Evolutionary conservation across 2,113 vertebrate genomes (phyloP), one percentile per base, ranked within the genome.

Genomic region (Galemys pyrenaicus): DNA sequence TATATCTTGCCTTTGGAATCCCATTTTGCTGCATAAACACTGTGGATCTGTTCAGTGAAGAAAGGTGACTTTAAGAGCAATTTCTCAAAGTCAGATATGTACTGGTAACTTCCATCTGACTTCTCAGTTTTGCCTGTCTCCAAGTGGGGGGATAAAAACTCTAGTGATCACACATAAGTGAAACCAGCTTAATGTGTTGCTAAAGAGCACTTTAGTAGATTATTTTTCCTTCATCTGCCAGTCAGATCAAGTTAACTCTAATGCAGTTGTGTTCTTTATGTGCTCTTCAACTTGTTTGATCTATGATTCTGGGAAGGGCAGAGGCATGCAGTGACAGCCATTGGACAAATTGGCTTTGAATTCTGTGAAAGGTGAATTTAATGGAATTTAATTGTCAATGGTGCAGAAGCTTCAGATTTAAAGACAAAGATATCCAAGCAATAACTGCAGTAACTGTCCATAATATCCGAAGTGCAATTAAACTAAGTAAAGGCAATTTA

Each of bases 61-160:
- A 97, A 96, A 81, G 26, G 5, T 77, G 26, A 92, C 96, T 97
- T 97, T 95, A 95, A 97, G 96, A 94, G 9, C 5, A 41, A 94
- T 44, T 37, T 90, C 96, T 82, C 85, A 56, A 46, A 93, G 87
- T 95, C 41, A 32, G 7, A 70, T 95, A 35, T 91, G 95, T 89
- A 75, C 91, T 85, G 58, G 7, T 89, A 35, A 54, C 32, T 7
- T 37, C 49, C 46, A 94, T 75, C 81, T 75, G 39, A 90, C 68
- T 37, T 93, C 35, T 67, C 19, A 80, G 70, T 96, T 95, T 96
- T 94, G 65, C 82, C 46, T 73, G 39, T 73, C 68, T 92, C 6
- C 7, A 89, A 35, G 49, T 75, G 19, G 30, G 7, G 28, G 56
- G 5, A 26, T 83, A 65, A 75, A 83, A 93, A 95, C 19, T 9